Base-by-base conservation (phyloP, 2,888 invertebrate genomes). In the Drosophila maculinotata region DNA sequence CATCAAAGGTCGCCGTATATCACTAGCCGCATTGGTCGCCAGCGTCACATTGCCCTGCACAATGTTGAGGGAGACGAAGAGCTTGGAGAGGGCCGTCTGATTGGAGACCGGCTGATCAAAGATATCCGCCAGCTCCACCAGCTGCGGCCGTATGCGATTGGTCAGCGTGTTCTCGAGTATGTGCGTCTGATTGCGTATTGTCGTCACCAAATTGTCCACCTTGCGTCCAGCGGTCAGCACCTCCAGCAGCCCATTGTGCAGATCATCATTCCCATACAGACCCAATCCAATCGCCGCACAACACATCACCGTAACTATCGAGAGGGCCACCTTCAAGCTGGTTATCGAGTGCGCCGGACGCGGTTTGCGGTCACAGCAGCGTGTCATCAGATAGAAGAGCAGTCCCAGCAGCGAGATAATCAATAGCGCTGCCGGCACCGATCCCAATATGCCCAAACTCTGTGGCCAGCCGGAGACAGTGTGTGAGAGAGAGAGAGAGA, bases 351-450 rank as follows among this genome's bases (percentile, higher is more conserved):
- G 95, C 63, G 96, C 95, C 66, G 97, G 96, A 56, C 97, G 94
- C 77, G 97, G 97, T 92, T 97, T 97, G 88, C 97, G 94, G 93
- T 98, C 98, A 94, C 98, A 98, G 93, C 98, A 98, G 92, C 98
- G 94, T 88, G 97, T 97, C 92, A 98, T 95, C 91, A 98, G 94
- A 93, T 98, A 98, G 87, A 98, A 95, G 79, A 98, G 94, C 81
- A 98, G 94, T 52, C 98, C 94, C 77, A 97, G 94, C 84, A 98
- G 93, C 25, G 98, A 97, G 67, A 98, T 93, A 87, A 98, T 97
- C 88, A 98, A 94, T 95, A 97, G 95, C 35, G 97, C 96, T 60
- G 98, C 97, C n/a, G 98, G 98, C 76, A 98, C 94, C 35, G 97
- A 97, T 60, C 96, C 97, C 88, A 98, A 93, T 90, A 99, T 97